Percentiles rank a stretch among this genome's conserved stretches.
phyloP scores from a whole-genome alignment of 2,797 vertebrate species.

The Myotis pilosus region DNA sequence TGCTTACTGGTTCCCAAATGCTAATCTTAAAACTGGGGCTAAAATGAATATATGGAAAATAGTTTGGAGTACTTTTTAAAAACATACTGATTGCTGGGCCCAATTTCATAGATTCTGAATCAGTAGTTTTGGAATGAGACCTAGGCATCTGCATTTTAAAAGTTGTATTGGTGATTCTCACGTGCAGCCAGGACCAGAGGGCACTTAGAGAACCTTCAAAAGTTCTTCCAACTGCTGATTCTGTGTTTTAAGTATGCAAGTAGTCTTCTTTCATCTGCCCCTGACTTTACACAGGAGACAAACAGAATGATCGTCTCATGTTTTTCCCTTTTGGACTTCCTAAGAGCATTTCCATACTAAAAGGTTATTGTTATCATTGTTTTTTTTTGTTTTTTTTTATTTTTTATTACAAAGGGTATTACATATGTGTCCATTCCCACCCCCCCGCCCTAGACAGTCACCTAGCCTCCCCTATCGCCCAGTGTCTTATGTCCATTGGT shows the following conservation, averaged over 20 bases:
- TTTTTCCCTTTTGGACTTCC: background rate
- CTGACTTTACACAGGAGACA: background rate
- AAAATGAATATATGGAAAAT: slow-evolving; percentile 19
- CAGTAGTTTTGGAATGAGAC: background rate
- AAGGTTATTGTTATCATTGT: background rate
- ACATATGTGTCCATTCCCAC: too few species aligned
- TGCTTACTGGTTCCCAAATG: slow-evolving; percentile 31
- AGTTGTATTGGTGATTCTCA: background rate
- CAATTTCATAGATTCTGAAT: background rate
- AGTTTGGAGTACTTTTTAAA: background rate
- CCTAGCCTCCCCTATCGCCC: too few species aligned
- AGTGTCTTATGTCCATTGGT: too few species aligned
- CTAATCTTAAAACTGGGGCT: background rate
- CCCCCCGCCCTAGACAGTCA: too few species aligned
- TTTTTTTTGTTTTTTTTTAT: too few species aligned
- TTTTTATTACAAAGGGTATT: too few species aligned
- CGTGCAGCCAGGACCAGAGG: background rate
- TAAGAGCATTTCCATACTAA: background rate
- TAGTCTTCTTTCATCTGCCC: background rate
- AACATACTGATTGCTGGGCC: background rate
- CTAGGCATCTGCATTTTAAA: slow-evolving; percentile 9
- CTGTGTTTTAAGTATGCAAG: slow-evolving; percentile 8
- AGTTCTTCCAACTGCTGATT: background rate
- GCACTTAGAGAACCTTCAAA: background rate
- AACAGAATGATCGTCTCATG: background rate